These are phyloP conservation scores for Aporophyla lueneburgensis DNA, from an alignment of 2,888 invertebrate species.

Conservation along the genomic window DNA sequence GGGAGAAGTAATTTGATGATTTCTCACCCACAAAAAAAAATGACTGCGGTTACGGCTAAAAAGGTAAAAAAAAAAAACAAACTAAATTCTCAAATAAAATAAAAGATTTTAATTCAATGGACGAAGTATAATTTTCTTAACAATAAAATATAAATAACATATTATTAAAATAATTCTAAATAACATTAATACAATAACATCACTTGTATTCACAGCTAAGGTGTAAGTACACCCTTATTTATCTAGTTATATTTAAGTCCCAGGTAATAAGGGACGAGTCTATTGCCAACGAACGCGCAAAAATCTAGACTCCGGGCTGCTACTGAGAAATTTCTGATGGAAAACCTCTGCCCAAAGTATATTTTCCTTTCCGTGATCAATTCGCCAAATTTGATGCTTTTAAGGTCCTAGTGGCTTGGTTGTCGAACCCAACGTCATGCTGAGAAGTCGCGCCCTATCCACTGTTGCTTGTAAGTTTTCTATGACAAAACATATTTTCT, in stretches of 20 bases:
- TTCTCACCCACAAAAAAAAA: no score
- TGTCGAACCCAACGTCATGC: not conserved
- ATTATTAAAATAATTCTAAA: constrained; percentile 20
- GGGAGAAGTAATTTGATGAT: no score
- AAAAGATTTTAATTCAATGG: constrained; percentile 43
- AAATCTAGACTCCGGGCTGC: not conserved
- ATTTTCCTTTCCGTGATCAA: not conserved
- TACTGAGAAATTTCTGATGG: not conserved
- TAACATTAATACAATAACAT: constrained; percentile 4
- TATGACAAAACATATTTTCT: not conserved
- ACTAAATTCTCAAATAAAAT: constrained; percentile 4
- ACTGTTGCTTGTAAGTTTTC: not conserved
- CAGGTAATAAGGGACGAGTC: not conserved
- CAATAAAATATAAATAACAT: constrained; percentile 30
- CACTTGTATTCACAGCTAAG: not conserved
- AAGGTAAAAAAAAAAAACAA: not conserved
- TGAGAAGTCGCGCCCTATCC: not conserved
- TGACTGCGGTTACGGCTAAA: not conserved
- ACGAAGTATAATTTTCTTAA: constrained; percentile 34
- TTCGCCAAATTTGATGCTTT: not conserved
- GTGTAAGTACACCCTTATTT: not conserved
- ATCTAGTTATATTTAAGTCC: not conserved
- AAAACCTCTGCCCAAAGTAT: not conserved
- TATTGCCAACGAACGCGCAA: not conserved
- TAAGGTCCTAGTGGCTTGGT: not conserved